These are phyloP conservation scores for Micropoecilia bifurca DNA, from an alignment of 2,797 vertebrate species.

Conservation along the genomic window DNA sequence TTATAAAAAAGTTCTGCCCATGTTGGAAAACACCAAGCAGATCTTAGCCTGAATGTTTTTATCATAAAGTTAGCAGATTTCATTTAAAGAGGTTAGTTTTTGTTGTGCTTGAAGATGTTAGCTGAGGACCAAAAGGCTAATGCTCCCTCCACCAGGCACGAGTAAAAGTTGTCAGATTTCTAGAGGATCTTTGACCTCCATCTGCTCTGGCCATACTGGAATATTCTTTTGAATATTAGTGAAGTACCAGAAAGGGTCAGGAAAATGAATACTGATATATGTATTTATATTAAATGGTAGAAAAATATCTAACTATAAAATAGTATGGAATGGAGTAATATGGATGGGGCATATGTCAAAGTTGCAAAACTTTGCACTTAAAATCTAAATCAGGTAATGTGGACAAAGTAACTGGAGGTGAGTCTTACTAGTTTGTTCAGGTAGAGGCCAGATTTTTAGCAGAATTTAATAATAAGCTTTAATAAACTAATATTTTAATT, in stretches of 20 bases:
- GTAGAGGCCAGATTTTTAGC: fast-evolving
- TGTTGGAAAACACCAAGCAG: background rate
- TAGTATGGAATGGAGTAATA: background rate
- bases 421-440: background rate
- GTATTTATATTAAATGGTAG: background rate
- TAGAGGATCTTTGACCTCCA: background rate
- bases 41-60: background rate
- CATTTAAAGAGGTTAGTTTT: background rate
- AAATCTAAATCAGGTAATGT: background rate
- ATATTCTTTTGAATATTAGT: background rate
- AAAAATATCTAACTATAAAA: background rate
- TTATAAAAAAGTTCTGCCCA: background rate
- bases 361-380: background rate
- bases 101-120: background rate
- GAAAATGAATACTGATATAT: no score
- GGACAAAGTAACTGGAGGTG: background rate
- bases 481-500: background rate
- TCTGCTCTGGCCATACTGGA: background rate
- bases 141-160: background rate
- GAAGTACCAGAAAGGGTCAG: background rate
- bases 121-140: background rate
- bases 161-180: background rate
- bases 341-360: background rate
- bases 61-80: background rate
- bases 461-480: slow-evolving; percentile 6